A percentile compares a stretch with the other conserved stretches of the same genome.
Evolutionary conservation across 2,888 invertebrate species (phyloP).

Genomic region (Apocheima hispidaria): DNA sequence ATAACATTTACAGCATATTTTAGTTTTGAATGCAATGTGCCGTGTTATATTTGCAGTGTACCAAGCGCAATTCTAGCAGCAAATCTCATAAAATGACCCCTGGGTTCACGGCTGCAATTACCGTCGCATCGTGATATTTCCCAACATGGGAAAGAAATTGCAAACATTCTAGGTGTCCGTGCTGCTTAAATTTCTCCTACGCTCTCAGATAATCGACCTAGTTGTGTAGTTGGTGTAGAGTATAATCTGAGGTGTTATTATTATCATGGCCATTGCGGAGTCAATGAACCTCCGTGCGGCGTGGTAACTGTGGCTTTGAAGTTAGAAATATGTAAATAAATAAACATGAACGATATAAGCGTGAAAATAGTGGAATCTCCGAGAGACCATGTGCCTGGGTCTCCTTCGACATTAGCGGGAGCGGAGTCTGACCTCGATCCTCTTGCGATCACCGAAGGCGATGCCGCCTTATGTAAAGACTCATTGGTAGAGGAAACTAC

Average conservation of each 20-base stretch:
- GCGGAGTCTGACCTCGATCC: constrained; percentile 76
- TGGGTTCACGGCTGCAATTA: constrained; percentile 76
- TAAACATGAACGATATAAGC: constrained; percentile 85
- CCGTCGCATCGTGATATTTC: constrained; percentile 73
- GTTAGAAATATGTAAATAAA: constrained; percentile 85
- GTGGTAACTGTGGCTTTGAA: constrained; percentile 78
- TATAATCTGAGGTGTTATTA: constrained; percentile 43
- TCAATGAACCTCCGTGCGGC: constrained; percentile 76
- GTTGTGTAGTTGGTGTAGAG: constrained; percentile 39
- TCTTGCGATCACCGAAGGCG: constrained; percentile 69
- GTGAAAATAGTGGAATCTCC: constrained; percentile 80
- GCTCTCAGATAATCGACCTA: constrained; percentile 31
- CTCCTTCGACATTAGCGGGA: constrained; percentile 60
- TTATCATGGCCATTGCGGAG: constrained; percentile 70
- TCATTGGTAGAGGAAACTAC: constrained; percentile 49
- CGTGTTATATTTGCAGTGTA: constrained; percentile 43
- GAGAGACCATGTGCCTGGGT: constrained; percentile 68
- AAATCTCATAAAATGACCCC: constrained; percentile 69
- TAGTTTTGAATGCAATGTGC: constrained; percentile 34
- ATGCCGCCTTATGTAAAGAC: constrained; percentile 55
- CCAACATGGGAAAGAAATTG: constrained; percentile 73
- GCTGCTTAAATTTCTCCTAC: constrained; percentile 45
- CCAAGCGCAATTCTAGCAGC: constrained; percentile 45
- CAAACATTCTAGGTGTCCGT: constrained; percentile 58
- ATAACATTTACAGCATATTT: constrained; percentile 27